Evolutionary conservation across 2,113 vertebrate genomes (phyloP), one percentile per base, ranked within the genome.

Genomic region (Cheirogaleus medius): DNA sequence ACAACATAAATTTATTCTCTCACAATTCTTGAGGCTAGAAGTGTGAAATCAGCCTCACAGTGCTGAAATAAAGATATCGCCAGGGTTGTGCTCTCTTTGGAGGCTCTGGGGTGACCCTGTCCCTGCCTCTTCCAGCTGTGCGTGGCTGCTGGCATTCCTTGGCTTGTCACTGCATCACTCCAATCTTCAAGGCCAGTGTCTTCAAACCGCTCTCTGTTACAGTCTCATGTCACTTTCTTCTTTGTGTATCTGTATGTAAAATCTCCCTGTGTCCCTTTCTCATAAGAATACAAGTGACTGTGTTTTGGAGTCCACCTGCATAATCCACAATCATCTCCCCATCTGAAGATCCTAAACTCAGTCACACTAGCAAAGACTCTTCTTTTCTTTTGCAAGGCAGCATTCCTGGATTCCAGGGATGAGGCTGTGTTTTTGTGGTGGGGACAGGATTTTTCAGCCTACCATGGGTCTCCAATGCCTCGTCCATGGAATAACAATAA

Each of bases 31-130:
- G 8, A 78, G 44, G 39, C 6, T 14, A 68, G 69, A 68, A 77
- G 39, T 58, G 49, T 39, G 49, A 39, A 42, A 27, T 39, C 8
- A 32, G 56, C 29, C 23, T 32, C 13, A 18, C 0, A 1, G 17
- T 18, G 39, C 18, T 13, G 20, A 39, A 73, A 37, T 27, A 58
- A 73, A 52, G 39, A 37, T 49, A 17, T 7, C 11, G 8, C 2
- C 18, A 49, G n/a, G 18, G 14, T 0, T 66, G 3, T 10, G 5
- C 1, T 17, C 13, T 5, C 4, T 6, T 17, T 1, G 21, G 52
- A 73, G 44, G 6, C 15, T 47, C 64, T 18, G 34, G 21, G 25
- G 3, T 29, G 73, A 68, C 9, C 17, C 39, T 6, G 4, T 8
- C 6, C 20, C 29, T 47, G 14, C 18, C 6, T 5, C n/a, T 14